Base-by-base conservation (phyloP, 2,113 vertebrate genomes). In the Mirza zaza region DNA sequence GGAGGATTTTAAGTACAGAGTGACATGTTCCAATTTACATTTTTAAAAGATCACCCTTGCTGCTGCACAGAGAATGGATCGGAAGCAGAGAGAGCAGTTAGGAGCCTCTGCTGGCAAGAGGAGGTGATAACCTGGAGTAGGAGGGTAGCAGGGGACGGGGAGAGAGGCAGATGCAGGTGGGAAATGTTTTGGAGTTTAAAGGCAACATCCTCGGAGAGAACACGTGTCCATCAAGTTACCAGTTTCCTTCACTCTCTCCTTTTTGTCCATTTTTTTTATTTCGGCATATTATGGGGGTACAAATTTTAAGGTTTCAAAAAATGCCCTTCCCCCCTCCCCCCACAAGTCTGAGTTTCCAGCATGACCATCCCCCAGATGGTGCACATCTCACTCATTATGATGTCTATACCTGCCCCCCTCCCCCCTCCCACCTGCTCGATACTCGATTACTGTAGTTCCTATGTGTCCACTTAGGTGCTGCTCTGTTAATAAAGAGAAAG, bases 21-120 rank as follows among this genome's bases (percentile, higher is more conserved):
- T 91, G 95, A 85, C 92, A 87, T 13, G 73, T 85, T 68, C 92
- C 67, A 71, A 96, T 85, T 71, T 94, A 65, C 80, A 92, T 94
- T 79, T 95, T 87, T 92, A 48, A 90, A 91, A 92, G 70, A 92
- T 91, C 59, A 42, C 63, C 77, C 73, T 11, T 39, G 87, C 29
- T 76, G 61, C 79, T 89, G 73, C 52, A 48, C n/a, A 55, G 71
- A 94, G 63, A 95, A 67, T 48, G 45, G 90, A 55, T 6, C 50
- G 36, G 82, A 90, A 81, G 86, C 77, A 68, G 36, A 50, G 42
- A 76, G n/a, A 92, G 34, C 42, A 70, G n/a, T 20, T 14, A 23
- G 63, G 67, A 92, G 39, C 52, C 45, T 63, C 42, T 48, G 42
- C 25, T 45, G 52, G 21, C 63, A 32, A 89, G 70, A 90, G 18